Evolutionary conservation across 1,140 invertebrate species (phyloP), one percentile per base, ranked within the genome.

Genomic region (Drosophila virilis): DNA sequence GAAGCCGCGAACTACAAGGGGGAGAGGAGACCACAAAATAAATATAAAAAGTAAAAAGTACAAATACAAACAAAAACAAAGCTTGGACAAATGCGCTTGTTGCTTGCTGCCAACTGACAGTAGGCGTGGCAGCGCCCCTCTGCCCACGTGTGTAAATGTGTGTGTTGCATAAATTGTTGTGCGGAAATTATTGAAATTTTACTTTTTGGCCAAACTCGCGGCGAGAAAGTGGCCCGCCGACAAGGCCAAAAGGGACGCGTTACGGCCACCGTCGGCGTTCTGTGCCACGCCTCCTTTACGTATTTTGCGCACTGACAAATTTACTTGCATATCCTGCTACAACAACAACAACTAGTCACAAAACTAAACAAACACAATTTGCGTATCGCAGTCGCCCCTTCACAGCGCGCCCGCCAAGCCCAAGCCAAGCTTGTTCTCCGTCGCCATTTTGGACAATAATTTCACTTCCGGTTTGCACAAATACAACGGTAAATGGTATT

Each of bases 181-280:
- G 82, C 88, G 88, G 88, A 91, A 91, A 91, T 91, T 90, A 86
- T 86, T 83, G 88, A 90, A 90, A 90, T 90, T 90, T 88, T 78
- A 72, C 77, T 90, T 90, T 89, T 78, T 86, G 70, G 65, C 57
- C 28, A 35, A 28, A 38, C 13, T 10, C n/a, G 28, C 50, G 40
- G 32, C 51, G 6, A 15, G 33, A 54, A 54, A 54, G 51, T 54
- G 51, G 22, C 12, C 57, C 55, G 38, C 43, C 42, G 59, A 51
- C 46, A 66, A 80, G 69, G 83, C 37, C 69, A 59, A 77, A 77
- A 77, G 70, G 68, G 78, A 74, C 75, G 75, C 75, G 75, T 62
- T 71, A 22, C 43, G 42, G 62, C 52, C 50, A 48, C 28, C 59
- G 62, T 66, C 65, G 57, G 45, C 65, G 46, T 61, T 64, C 50